Evolutionary conservation across 2,888 invertebrate genomes (phyloP), one percentile per base, ranked within the genome.

Genomic region (Protophormia terraenovae): DNA sequence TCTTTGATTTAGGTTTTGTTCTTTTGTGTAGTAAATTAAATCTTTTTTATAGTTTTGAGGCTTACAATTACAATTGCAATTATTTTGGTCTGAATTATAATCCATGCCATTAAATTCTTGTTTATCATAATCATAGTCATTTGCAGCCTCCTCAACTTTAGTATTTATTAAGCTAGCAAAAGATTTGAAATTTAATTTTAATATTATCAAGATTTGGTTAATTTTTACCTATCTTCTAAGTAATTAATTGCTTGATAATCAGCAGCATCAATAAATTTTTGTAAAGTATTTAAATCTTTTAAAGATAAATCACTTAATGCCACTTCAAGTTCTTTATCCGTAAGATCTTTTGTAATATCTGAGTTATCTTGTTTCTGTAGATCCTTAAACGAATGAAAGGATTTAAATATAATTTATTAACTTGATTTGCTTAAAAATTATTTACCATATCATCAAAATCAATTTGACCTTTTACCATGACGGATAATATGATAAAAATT

Each of bases 291-390:
- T 0, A 92, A 88, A 80, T 92, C 92, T 0, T 89, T 87, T 0
- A 91, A 38, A 0, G 90, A 88, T 1, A 92, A 82, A 19, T 89
- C 90, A 64, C 89, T 89, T 0, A 92, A 81, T 2, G 90, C 90
- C 7, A 88, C 86, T 29, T 90, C 89, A 14, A 92, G 88, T 80
- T 92, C 91, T 0, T 88, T 89, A 73, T 92, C 90, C 71, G 78
- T 90, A 10, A 92, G 84, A 3, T 88, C 88, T 7, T 86, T 82
- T 2, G 88, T 91, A 1, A 90, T 81, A 82, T 91, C 90, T 0
- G 86, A 24, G 41, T 75, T 47, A 14, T 75, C 62, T 35, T 58
- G 14, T 41, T 67, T 73, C 35, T 64, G 24, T 22, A 6, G 1
- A 35, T 8, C 53, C 82, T 82, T 6, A 27, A n/a, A n/a, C n/a